Percentiles rank a stretch among this genome's conserved stretches.
phyloP scores from a whole-genome alignment of 2,113 vertebrate species.

The Ranitomeya variabilis region DNA sequence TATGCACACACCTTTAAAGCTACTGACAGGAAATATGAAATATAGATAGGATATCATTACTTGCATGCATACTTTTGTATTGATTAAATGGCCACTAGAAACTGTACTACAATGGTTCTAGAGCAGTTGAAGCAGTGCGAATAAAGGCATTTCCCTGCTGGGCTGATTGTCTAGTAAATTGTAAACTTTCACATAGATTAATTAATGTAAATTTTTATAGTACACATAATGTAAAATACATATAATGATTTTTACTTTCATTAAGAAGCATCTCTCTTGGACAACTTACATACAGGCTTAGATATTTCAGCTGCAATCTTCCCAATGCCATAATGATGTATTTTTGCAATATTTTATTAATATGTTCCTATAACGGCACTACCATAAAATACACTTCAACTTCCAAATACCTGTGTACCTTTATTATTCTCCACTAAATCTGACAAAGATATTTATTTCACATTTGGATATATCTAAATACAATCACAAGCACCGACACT shows the following conservation, averaged over 20 bases:
- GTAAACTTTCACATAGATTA: background rate
- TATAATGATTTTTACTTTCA: background rate
- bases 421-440: constrained; percentile 42
- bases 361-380: constrained; percentile 20
- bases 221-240: background rate
- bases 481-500: constrained; percentile 6
- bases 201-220: background rate
- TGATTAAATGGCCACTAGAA: background rate
- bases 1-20: background rate
- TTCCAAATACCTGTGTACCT: constrained; percentile 41
- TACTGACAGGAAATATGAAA: background rate
- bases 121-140: background rate
- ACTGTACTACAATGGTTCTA: background rate
- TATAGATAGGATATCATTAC: background rate
- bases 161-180: background rate
- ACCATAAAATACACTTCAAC: constrained; percentile 9
- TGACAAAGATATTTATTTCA: constrained; percentile 47
- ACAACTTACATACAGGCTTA: background rate
- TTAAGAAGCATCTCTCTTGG: background rate
- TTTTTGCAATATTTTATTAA: constrained; percentile 38
- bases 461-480: constrained; percentile 44
- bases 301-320: background rate
- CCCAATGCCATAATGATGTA: constrained; percentile 38
- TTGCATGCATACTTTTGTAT: background rate
- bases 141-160: background rate